Percentiles rank a stretch among this genome's conserved stretches.
These are phyloP conservation scores for Smutsia temminckii DNA, from an alignment of 2,797 vertebrate genomes.

Conservation along the genomic window DNA sequence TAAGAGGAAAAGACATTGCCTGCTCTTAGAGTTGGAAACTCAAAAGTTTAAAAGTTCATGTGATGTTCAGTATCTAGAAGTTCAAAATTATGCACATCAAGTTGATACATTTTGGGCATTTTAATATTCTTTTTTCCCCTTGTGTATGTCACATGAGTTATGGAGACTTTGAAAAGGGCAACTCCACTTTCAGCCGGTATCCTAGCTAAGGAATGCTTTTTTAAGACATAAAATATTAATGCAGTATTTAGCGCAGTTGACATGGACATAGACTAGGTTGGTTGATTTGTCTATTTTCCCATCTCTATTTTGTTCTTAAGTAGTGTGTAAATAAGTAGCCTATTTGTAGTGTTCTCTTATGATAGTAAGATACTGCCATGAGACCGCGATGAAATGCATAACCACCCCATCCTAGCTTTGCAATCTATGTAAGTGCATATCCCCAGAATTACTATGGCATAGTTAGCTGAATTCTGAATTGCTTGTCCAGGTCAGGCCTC, in stretches of 20 bases:
- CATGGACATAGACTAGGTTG: neutral
- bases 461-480: neutral
- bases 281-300: slow-evolving; percentile 8
- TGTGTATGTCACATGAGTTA: neutral
- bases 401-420: neutral
- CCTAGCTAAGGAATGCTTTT: neutral
- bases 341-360: neutral
- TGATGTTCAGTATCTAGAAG: neutral
- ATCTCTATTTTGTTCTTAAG: slow-evolving; percentile 1
- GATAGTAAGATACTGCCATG: neutral
- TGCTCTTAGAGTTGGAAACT: slow-evolving; percentile 14
- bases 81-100: slow-evolving; percentile 54
- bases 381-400: neutral
- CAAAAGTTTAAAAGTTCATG: neutral
- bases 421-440: neutral
- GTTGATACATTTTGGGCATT: neutral
- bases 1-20: neutral
- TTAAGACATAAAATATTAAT: slow-evolving; percentile 38
- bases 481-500: neutral
- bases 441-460: neutral
- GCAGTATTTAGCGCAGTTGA: neutral
- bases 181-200: neutral
- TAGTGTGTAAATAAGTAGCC: neutral
- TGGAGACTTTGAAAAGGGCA: neutral
- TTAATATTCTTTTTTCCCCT: neutral